These are phyloP conservation scores for Chrysochloris asiatica DNA, from an alignment of 2,113 vertebrate species.

Conservation along the genomic window DNA sequence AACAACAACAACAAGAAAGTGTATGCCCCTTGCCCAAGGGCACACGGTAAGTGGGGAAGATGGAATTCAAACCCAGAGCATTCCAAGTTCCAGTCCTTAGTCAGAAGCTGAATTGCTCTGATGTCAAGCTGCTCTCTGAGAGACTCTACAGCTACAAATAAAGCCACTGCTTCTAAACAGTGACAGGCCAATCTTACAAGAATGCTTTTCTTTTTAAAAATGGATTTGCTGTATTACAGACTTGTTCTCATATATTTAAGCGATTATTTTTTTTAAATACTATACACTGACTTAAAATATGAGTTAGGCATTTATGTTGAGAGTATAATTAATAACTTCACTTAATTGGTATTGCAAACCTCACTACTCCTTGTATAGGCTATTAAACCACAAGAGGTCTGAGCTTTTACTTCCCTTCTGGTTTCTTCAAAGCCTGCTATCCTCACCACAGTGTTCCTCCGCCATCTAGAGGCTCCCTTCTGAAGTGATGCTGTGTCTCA, in stretches of 20 bases:
- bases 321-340: background rate
- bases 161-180: background rate
- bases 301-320: background rate
- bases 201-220: background rate
- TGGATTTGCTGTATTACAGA: background rate
- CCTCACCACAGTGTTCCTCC: background rate
- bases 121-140: background rate
- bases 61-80: background rate
- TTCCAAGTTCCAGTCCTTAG: background rate
- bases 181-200: background rate
- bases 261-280: background rate
- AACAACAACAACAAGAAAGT: no score
- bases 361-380: rapidly evolving
- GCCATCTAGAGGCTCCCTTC: slow-evolving; percentile 58
- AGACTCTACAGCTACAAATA: background rate
- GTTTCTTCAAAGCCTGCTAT: rapidly evolving
- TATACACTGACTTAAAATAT: background rate
- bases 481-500: rapidly evolving
- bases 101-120: rapidly evolving
- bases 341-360: background rate
- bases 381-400: rapidly evolving
- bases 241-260: background rate
- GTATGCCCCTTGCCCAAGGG: background rate
- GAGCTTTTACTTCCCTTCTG: rapidly evolving
- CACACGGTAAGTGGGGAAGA: no score